These are phyloP conservation scores for Otolemur garnettii DNA, from an alignment of 2,113 vertebrate genomes.

Conservation along the genomic window DNA sequence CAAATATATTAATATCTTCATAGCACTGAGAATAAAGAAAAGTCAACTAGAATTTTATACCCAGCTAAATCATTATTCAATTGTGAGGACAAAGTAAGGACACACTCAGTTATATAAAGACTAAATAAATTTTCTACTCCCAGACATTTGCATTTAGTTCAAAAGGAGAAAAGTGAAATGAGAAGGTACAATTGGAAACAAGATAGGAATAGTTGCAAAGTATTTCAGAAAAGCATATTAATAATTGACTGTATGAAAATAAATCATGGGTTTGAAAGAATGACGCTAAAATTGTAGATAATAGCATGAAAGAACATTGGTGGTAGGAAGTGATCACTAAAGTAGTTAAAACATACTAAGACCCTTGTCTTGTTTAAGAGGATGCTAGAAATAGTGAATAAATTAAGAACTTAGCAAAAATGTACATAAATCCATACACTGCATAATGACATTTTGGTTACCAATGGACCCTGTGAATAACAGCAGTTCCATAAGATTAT, in stretches of 20 bases:
- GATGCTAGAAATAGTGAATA: neutral
- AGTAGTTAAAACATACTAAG: neutral
- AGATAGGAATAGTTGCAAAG: slow-evolving; percentile 18
- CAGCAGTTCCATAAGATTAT: neutral
- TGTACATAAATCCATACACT: neutral
- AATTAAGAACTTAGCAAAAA: slow-evolving; percentile 14
- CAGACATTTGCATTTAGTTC: neutral
- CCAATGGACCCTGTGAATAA: neutral
- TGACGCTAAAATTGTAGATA: neutral
- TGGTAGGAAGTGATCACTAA: neutral
- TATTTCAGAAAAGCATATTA: neutral
- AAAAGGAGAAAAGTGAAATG: slow-evolving; percentile 37
- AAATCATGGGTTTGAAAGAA: neutral
- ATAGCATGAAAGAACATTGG: neutral
- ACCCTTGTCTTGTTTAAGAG: neutral
- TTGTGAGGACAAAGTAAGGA: slow-evolving; percentile 2
- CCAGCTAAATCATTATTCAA: slow-evolving; percentile 1
- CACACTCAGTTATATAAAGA: neutral
- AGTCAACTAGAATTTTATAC: neutral
- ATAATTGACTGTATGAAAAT: neutral
- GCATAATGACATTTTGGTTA: neutral
- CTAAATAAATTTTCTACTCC: neutral
- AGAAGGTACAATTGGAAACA: slow-evolving; percentile 1
- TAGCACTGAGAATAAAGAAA: neutral
- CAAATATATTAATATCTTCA: neutral